phyloP scores from a whole-genome alignment of 2,888 invertebrate genomes.

The Cremastobaeus sp. region DNA sequence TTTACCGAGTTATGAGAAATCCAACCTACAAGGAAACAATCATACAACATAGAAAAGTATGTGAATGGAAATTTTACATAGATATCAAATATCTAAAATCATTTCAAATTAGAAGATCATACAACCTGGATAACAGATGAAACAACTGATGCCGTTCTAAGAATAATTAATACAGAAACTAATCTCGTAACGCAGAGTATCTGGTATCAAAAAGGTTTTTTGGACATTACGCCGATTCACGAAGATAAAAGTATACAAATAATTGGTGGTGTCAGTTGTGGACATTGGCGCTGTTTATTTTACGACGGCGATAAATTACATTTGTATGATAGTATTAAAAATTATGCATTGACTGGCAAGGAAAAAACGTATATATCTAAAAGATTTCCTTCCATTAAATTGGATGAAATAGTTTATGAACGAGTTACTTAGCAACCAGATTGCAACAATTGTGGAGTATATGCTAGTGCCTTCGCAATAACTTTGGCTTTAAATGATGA shows the following conservation, averaged over 20 bases:
- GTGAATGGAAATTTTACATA: background rate
- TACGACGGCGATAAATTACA: slow-evolving; percentile 38
- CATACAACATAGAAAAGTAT: background rate
- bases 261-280: slow-evolving; percentile 38
- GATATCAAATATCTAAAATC: background rate
- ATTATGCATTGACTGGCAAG: slow-evolving; percentile 5
- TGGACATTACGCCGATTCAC: background rate
- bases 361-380: slow-evolving; percentile 37
- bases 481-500: slow-evolving; percentile 1
- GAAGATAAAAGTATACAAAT: slow-evolving; percentile 28
- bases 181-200: slow-evolving; percentile 2
- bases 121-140: background rate
- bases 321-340: slow-evolving; percentile 50
- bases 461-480: slow-evolving; percentile 53
- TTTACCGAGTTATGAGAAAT: too few species aligned
- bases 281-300: slow-evolving; percentile 54
- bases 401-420: slow-evolving; percentile 13
- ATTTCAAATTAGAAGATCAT: background rate
- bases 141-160: slow-evolving; percentile 1
- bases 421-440: slow-evolving; percentile 41
- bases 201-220: background rate
- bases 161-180: slow-evolving; percentile 1
- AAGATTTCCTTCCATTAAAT: slow-evolving; percentile 32
- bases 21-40: too few species aligned
- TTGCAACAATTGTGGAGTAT: slow-evolving; percentile 44